A percentile compares a stretch with the other conserved stretches of the same genome.
Conservation (phyloP, 2,888 invertebrate genomes). For the Lithophane semibrunnea region DNA sequence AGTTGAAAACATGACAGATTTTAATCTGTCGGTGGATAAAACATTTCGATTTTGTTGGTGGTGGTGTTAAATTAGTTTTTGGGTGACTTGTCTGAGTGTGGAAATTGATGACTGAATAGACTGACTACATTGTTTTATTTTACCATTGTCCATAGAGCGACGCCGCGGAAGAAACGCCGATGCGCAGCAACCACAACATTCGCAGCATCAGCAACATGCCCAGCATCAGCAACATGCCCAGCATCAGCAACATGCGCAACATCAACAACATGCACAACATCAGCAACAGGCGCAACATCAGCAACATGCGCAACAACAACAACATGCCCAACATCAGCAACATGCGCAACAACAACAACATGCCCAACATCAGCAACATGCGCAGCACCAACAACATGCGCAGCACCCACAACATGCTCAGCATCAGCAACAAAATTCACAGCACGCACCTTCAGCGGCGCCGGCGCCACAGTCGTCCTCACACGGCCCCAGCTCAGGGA, state of each 20-base stretch:
- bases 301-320: constrained; percentile 58
- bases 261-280: constrained; percentile 32
- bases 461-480: constrained; percentile 27
- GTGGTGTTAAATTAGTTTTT: not conserved
- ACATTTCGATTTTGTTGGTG: not conserved
- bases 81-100: not conserved
- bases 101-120: not conserved
- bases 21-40: too few species aligned
- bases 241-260: constrained; percentile 20
- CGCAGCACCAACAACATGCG: constrained; percentile 27
- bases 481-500: constrained; percentile 69
- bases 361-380: constrained; percentile 59
- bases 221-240: constrained; percentile 35
- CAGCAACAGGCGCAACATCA: constrained; percentile 26
- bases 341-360: constrained; percentile 40
- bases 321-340: constrained; percentile 8
- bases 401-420: constrained; percentile 33
- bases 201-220: constrained; percentile 30
- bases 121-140: not conserved
- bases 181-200: constrained; percentile 59
- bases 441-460: constrained; percentile 32
- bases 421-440: constrained; percentile 24
- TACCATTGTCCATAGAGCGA: constrained; percentile 33
- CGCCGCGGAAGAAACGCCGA: constrained; percentile 70
- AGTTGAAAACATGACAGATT: not conserved